Evolutionary conservation across 2,888 invertebrate species (phyloP), one percentile per base, ranked within the genome.

Genomic region (Acanthacorydalis orientalis): DNA sequence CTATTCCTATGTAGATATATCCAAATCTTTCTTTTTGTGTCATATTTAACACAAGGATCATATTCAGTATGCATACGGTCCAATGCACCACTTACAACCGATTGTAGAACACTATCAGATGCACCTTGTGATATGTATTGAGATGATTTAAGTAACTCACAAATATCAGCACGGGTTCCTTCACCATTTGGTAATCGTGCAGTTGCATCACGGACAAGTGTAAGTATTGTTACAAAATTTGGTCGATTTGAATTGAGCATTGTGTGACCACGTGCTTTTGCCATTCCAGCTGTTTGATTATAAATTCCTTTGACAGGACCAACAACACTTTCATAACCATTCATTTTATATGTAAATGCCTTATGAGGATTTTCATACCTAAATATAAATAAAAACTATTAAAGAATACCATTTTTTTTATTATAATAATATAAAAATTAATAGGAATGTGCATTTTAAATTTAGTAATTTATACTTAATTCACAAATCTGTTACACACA

Each of bases 181-280:
- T 93, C 91, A 0, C 95, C 93, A 63, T 93, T 93, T 1, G 95
- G 95, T 54, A 95, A 69, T 15, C 95, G 72, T 0, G 95, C 92
- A 0, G 91, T 85, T 1, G 95, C 90, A 69, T 95, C 95, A 34
- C 93, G 72, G n/a, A 95, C 90, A 40, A 95, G 68, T 6, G 92
- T 86, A 32, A 89, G 68, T 57, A 95, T 88, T 34, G 90, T 88
- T 16, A 93, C 92, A 64, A 83, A 91, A 40, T 91, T 84, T 31
- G 93, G 95, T 33, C 93, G 70, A 58, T 84, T 83, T 1, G 83
- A 77, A 4, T 78, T 77, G 54, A 95, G 70, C 57, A 93, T 73
- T 2, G 83, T 80, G 59, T 90, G 88, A n/a, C 88, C 90, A 38
- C 88, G 73, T 0, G 88, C 83, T 61, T 74, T 74, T 1, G 71